Conservation (phyloP, 2,888 invertebrate genomes). For the Agonum fuliginosum region DNA sequence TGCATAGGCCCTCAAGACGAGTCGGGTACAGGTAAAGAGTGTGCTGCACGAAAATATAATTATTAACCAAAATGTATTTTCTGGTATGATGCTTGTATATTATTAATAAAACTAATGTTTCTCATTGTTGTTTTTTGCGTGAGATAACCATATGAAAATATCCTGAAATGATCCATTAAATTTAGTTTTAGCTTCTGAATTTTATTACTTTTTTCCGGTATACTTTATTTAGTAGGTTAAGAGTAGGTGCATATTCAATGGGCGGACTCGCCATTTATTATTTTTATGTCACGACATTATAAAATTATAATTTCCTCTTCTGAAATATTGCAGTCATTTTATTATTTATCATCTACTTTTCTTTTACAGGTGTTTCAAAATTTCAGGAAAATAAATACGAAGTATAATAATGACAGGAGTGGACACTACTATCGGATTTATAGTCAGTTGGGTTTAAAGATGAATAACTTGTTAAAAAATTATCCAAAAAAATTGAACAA, state of each 20-base stretch:
- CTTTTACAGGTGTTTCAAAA: no score
- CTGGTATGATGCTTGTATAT: constrained; percentile 47
- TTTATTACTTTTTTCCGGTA: constrained; percentile 19
- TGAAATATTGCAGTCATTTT: no score
- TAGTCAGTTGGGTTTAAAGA: no score
- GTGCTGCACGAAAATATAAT: constrained; percentile 23
- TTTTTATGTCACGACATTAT: constrained; percentile 3
- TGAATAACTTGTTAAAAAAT: no score
- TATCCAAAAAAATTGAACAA: no score
- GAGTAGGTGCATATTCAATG: not conserved
- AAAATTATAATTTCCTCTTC: not conserved
- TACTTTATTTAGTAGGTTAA: constrained; percentile 27
- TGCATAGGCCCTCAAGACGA: constrained; percentile 69
- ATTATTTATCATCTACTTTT: no score
- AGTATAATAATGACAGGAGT: no score
- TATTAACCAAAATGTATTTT: constrained; percentile 30
- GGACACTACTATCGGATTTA: no score
- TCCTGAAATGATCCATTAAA: not conserved
- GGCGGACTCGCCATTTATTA: not conserved
- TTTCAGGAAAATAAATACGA: no score
- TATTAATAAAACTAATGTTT: constrained; percentile 47
- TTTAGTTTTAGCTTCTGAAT: not conserved
- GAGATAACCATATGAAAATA: constrained; percentile 10
- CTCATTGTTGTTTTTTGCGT: constrained; percentile 20
- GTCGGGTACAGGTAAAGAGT: constrained; percentile 59